Evolutionary conservation across 2,888 invertebrate species (phyloP).

Genomic region (Xestia sexstrigata): DNA sequence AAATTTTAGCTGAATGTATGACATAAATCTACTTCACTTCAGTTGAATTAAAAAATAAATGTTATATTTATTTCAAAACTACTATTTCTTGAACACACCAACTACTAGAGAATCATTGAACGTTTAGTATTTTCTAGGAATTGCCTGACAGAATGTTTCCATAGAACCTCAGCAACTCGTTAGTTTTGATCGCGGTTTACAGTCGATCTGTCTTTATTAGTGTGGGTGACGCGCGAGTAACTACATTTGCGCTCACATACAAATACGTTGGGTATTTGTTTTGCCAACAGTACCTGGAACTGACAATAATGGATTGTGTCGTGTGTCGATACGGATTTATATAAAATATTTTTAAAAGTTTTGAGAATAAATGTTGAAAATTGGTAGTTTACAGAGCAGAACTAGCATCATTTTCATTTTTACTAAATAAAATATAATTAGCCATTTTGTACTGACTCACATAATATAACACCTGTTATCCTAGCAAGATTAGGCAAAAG

Average conservation of each 20-base stretch:
- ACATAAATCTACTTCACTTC: neutral
- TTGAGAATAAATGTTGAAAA: neutral
- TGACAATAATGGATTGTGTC: conserved; percentile 38
- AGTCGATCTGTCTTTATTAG: conserved; percentile 52
- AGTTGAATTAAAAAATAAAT: neutral
- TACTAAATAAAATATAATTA: neutral
- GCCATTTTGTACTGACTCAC: neutral
- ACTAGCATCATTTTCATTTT: too few species aligned
- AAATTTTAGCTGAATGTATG: neutral
- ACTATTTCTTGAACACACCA: neutral
- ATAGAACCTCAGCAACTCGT: conserved; percentile 13
- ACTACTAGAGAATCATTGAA: neutral
- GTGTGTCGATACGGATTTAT: conserved; percentile 35
- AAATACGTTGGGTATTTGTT: conserved; percentile 36
- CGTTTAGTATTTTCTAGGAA: conserved; percentile 10
- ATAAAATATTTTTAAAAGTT: conserved; percentile 10
- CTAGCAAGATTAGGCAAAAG: neutral
- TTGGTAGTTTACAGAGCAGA: neutral
- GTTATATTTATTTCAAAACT: too few species aligned
- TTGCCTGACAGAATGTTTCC: neutral
- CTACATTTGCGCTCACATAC: conserved; percentile 35
- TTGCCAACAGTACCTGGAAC: conserved; percentile 21
- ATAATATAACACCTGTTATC: neutral
- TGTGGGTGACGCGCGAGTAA: conserved; percentile 32
- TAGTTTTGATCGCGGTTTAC: conserved; percentile 42